Evolutionary conservation across 2,888 invertebrate species (phyloP).

Genomic region (Eremobia ochroleuca): DNA sequence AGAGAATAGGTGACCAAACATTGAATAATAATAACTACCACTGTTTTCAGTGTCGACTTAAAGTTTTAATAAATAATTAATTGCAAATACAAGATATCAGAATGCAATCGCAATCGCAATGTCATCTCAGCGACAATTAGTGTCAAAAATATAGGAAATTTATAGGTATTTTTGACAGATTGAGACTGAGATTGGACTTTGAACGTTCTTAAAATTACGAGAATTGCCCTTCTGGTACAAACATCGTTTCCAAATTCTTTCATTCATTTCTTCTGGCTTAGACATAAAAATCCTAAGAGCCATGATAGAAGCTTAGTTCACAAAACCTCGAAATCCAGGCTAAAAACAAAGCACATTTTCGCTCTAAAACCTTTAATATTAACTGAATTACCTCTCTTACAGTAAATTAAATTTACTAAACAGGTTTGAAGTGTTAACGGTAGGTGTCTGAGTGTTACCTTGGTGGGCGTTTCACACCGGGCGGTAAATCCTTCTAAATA

Average conservation of each 20-base stretch:
- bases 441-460: slow-evolving; percentile 60
- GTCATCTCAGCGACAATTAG: no score
- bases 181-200: no score
- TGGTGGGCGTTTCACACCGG: slow-evolving; percentile 24
- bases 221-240: no score
- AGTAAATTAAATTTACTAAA: slow-evolving; percentile 48
- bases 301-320: not conserved
- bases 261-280: not conserved
- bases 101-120: no score
- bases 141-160: no score
- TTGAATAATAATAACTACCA: not conserved
- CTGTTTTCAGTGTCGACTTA: not conserved
- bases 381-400: slow-evolving; percentile 34
- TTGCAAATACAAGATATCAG: no score
- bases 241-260: no score
- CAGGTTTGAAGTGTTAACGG: slow-evolving; percentile 59
- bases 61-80: not conserved
- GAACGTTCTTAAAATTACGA: no score
- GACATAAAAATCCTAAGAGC: not conserved
- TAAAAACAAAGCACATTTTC: slow-evolving; percentile 33
- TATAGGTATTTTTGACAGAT: no score
- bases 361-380: slow-evolving; percentile 36
- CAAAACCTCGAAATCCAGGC: slow-evolving; percentile 11
- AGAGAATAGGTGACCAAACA: not conserved
- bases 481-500: slow-evolving; percentile 62